Conservation (phyloP, 2,797 vertebrate genomes). For the Chaetophractus vellerosus region DNA sequence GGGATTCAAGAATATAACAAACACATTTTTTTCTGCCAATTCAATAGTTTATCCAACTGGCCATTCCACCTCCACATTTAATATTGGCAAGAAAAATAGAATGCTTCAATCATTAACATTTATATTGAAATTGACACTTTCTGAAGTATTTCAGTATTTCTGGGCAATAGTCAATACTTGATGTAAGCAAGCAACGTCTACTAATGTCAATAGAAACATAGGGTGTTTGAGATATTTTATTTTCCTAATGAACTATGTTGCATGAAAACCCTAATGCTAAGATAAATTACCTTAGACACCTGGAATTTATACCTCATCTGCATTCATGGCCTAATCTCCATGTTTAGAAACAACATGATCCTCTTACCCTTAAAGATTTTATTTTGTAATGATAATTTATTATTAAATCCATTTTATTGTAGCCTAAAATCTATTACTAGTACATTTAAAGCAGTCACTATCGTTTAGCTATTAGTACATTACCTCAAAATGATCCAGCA, state of each 20-base stretch:
- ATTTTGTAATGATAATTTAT: conserved; percentile 44
- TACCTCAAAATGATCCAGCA: background rate
- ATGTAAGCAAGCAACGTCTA: conserved; percentile 37
- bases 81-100: conserved; percentile 56
- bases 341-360: conserved; percentile 55
- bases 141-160: conserved; percentile 58
- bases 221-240: conserved; percentile 46
- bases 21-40: background rate
- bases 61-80: conserved; percentile 26
- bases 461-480: conserved; percentile 43
- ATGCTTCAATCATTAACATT: conserved; percentile 35
- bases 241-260: conserved; percentile 48
- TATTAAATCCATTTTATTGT: conserved; percentile 46
- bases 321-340: background rate
- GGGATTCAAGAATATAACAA: background rate
- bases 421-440: background rate
- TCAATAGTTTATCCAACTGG: conserved; percentile 39
- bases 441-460: conserved; percentile 49
- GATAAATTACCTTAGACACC: conserved; percentile 63
- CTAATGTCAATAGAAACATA: conserved; percentile 18
- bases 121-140: conserved; percentile 24
- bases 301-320: background rate
- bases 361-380: conserved; percentile 22
- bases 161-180: conserved; percentile 48
- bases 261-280: conserved; percentile 33